Conservation (phyloP, 2,113 vertebrate genomes). For the Cyanocitta stelleri region DNA sequence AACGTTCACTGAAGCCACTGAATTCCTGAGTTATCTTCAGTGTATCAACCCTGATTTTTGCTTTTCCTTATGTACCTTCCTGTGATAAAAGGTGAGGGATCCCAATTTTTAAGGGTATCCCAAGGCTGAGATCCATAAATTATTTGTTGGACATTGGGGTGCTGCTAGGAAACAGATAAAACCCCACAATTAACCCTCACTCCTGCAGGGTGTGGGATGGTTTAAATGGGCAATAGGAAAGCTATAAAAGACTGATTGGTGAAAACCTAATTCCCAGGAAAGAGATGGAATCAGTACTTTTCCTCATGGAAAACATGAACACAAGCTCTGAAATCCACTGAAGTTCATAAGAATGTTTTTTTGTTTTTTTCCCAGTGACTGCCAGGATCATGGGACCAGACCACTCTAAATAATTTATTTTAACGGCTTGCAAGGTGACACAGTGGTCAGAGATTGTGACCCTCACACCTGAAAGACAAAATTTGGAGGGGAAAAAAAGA, state of each 20-base stretch:
- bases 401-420: neutral
- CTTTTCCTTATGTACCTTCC: neutral
- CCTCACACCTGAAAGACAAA: neutral
- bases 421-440: neutral
- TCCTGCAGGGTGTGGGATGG: neutral
- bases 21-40: neutral
- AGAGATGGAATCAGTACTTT: neutral
- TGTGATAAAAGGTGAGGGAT: accelerated
- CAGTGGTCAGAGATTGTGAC: neutral
- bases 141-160: accelerated
- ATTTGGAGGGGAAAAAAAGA: neutral
- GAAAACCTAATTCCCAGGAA: neutral
- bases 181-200: neutral
- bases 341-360: neutral
- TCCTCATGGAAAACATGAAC: neutral
- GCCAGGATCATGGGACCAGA: neutral
- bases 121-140: neutral
- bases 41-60: neutral
- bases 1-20: neutral
- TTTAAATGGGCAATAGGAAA: neutral
- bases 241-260: neutral
- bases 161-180: neutral
- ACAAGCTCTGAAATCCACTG: neutral
- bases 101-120: neutral
- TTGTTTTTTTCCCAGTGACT: neutral